Evolutionary conservation across 2,888 invertebrate genomes (phyloP).

Genomic region (Erebia ligea): DNA sequence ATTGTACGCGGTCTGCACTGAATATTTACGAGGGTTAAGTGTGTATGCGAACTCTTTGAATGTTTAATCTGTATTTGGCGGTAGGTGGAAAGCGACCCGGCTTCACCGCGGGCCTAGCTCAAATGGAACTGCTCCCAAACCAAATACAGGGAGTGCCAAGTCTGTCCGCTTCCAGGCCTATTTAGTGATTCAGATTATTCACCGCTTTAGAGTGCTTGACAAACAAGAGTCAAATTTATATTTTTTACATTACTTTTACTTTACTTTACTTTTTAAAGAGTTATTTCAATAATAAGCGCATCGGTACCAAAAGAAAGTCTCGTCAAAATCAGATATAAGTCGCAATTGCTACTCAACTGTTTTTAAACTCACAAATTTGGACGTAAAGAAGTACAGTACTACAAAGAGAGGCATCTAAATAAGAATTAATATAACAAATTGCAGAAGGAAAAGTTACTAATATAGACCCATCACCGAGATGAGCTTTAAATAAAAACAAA

Average conservation of each 20-base stretch:
- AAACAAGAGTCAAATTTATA: background rate
- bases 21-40: constrained; percentile 83
- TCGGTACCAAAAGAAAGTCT: too few relatives aligned
- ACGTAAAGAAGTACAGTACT: too few relatives aligned
- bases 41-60: constrained; percentile 80
- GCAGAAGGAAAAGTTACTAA: too few relatives aligned
- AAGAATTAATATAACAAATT: too few relatives aligned
- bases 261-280: too few relatives aligned
- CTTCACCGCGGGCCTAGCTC: constrained; percentile 37
- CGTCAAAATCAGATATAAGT: too few relatives aligned
- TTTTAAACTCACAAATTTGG: too few relatives aligned
- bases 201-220: constrained; percentile 6
- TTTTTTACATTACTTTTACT: background rate
- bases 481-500: too few relatives aligned
- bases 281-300: too few relatives aligned
- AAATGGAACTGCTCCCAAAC: constrained; percentile 42
- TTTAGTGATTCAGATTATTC: constrained; percentile 20
- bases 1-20: constrained; percentile 76
- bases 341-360: too few relatives aligned
- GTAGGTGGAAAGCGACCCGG: constrained; percentile 52
- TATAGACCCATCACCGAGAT: too few relatives aligned
- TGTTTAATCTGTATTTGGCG: constrained; percentile 78
- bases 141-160: constrained; percentile 31
- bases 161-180: constrained; percentile 21
- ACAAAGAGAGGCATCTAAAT: too few relatives aligned